A percentile compares a stretch with the other conserved stretches of the same genome.
Evolutionary conservation across 2,797 vertebrate genomes (phyloP).

Genomic region (Rallus crepitans): DNA sequence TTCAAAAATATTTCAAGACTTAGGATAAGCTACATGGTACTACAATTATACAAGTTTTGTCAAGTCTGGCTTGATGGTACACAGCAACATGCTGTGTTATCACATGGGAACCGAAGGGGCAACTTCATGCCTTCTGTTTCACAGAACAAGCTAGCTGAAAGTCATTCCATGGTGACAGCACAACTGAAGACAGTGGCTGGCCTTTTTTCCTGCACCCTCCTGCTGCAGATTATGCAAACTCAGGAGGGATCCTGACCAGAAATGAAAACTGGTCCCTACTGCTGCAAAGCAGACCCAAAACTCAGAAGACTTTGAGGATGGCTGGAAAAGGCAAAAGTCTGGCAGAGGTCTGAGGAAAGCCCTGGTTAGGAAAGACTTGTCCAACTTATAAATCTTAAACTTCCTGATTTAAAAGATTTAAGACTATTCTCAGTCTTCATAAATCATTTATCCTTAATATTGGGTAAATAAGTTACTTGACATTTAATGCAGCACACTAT

Average conservation of each 20-base stretch:
- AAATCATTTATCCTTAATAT: not conserved
- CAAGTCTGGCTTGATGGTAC: constrained; percentile 1
- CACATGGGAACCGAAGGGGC: not conserved
- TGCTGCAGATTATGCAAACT: not conserved
- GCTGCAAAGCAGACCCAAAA: not conserved
- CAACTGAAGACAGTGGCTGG: not conserved
- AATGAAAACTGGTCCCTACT: not conserved
- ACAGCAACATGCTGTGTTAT: not conserved
- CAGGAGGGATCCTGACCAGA: not conserved
- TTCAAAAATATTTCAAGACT: constrained; percentile 26
- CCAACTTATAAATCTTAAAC: not conserved
- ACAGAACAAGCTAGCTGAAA: not conserved
- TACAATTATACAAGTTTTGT: constrained; percentile 57
- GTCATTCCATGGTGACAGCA: not conserved
- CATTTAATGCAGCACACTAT: not conserved
- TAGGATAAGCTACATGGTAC: not conserved
- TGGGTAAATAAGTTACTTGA: not conserved
- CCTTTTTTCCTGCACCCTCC: not conserved
- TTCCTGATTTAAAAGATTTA: not conserved
- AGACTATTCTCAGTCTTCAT: not conserved
- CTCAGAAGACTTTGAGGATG: not conserved
- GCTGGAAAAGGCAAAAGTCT: not conserved
- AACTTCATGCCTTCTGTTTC: not conserved
- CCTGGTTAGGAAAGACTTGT: not conserved
- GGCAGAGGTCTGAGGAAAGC: not conserved